A percentile compares a stretch with the other conserved stretches of the same genome.
These are phyloP conservation scores for Meteorus cinctellus DNA, from an alignment of 2,888 invertebrate genomes.

Conservation along the genomic window DNA sequence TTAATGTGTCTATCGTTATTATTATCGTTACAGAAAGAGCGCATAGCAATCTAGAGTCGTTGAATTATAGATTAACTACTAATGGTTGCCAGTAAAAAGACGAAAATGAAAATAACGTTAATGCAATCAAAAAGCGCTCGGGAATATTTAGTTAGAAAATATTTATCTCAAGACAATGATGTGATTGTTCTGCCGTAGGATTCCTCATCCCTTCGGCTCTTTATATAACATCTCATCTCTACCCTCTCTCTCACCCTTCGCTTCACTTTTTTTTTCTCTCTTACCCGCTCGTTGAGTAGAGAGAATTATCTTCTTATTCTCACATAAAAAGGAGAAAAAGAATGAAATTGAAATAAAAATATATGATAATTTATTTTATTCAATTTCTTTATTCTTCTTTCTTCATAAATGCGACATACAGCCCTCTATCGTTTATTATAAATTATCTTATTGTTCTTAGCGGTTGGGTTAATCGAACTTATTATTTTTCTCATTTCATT, in stretches of 20 bases:
- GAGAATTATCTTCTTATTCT: background rate
- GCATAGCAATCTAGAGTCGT: background rate
- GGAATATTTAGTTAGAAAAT: constrained; percentile 5
- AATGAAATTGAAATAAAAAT: background rate
- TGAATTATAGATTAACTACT: background rate
- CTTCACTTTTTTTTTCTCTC: background rate
- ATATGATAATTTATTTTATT: constrained; percentile 8
- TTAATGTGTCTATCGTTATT: background rate
- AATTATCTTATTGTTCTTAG: constrained; percentile 58
- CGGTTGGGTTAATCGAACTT: constrained; percentile 59
- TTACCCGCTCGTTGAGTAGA: background rate
- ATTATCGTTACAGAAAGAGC: constrained; percentile 2
- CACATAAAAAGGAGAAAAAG: background rate
- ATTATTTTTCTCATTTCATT: constrained; percentile 42
- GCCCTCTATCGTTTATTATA: constrained; percentile 53
- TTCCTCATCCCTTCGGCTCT: background rate
- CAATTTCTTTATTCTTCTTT: constrained; percentile 42
- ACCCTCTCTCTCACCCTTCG: constrained; percentile 22
- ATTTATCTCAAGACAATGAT: constrained; percentile 1
- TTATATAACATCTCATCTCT: background rate
- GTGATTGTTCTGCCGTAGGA: background rate
- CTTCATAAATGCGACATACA: constrained; percentile 28
- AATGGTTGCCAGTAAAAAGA: background rate
- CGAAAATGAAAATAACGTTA: background rate
- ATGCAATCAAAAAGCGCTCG: constrained; percentile 8